Conservation (phyloP, 2,888 invertebrate species). For the Drosophila borborema region DNA sequence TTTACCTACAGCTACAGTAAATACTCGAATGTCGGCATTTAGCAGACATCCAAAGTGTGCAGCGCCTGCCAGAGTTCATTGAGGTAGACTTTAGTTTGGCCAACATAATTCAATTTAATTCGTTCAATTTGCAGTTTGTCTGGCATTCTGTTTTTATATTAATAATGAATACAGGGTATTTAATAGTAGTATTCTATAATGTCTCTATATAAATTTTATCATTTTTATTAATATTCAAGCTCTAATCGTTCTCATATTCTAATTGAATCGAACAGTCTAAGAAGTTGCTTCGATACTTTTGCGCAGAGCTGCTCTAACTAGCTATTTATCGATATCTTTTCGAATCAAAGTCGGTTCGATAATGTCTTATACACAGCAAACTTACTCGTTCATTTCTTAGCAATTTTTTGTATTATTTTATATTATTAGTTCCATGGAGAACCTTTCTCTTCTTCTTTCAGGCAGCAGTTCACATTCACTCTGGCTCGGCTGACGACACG, state of each 20-base stretch:
- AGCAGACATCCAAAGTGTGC: neutral
- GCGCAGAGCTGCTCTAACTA: no score
- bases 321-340: no score
- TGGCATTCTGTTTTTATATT: neutral
- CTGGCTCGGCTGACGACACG: neutral
- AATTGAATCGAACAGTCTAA: no score
- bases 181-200: no score
- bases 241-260: no score
- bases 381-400: neutral
- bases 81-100: neutral
- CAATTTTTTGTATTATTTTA: no score
- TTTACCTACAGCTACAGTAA: slow-evolving; percentile 12
- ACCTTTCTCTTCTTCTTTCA: neutral
- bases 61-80: neutral
- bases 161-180: neutral
- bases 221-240: no score
- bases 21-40: neutral
- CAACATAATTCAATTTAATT: neutral
- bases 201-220: no score
- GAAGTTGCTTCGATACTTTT: neutral
- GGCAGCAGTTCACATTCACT: neutral
- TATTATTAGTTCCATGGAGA: neutral
- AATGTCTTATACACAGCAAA: no score
- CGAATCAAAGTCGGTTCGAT: no score
- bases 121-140: neutral